Percentiles rank a stretch among this genome's conserved stretches.
phyloP scores from a whole-genome alignment of 2,888 invertebrate genomes.

The Himalopsyche tibetana region DNA sequence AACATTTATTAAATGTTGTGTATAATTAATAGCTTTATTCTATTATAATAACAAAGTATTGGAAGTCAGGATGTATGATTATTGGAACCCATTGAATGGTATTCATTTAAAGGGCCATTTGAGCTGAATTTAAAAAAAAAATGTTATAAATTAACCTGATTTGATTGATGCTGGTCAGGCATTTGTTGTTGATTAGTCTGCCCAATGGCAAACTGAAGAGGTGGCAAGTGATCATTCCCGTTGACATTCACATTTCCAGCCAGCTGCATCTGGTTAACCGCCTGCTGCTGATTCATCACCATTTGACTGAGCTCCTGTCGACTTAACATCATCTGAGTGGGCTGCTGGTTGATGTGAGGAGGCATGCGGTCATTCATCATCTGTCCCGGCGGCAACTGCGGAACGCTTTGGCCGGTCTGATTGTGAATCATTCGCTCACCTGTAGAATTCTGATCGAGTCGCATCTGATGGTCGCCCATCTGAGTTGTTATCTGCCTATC shows the following conservation, averaged over 20 bases:
- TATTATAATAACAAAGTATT: too few relatives aligned
- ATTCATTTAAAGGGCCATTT: too few relatives aligned
- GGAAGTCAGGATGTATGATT: background rate
- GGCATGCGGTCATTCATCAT: constrained; percentile 48
- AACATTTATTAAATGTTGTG: too few relatives aligned
- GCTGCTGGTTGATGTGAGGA: constrained; percentile 39
- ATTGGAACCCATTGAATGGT: too few relatives aligned
- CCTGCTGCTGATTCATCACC: constrained; percentile 8
- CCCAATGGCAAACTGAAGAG: constrained; percentile 46
- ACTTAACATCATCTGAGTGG: constrained; percentile 15
- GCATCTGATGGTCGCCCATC: constrained; percentile 50
- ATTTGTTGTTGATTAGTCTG: constrained; percentile 49
- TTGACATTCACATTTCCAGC: background rate
- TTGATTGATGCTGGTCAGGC: constrained; percentile 44
- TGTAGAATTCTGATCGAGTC: constrained; percentile 44
- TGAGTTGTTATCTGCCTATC: constrained; percentile 41
- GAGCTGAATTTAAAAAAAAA: background rate
- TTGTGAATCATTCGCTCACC: constrained; percentile 44
- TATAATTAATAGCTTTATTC: too few relatives aligned
- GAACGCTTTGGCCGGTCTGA: constrained; percentile 10
- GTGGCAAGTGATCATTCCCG: constrained; percentile 33
- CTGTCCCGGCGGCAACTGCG: constrained; percentile 50
- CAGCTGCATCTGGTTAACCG: background rate
- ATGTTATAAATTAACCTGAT: background rate
- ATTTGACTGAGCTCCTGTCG: background rate